Conservation (phyloP, 2,888 invertebrate species). For the Saturnia pavonia region DNA sequence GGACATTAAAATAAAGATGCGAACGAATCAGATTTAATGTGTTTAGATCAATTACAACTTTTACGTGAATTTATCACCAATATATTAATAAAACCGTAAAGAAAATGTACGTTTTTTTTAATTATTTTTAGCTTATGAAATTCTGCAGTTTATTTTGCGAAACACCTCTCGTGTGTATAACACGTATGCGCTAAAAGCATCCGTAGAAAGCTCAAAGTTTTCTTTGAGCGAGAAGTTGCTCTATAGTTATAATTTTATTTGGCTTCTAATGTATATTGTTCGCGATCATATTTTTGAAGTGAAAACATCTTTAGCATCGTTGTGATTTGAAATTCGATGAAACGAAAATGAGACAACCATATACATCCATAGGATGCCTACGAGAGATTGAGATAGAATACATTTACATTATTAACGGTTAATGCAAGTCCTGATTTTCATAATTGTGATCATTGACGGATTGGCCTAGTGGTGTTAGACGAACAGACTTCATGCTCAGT, state of each 20-base stretch:
- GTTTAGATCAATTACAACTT: neutral
- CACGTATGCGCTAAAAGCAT: slow-evolving; percentile 28
- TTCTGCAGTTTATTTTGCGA: neutral
- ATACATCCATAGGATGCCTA: too few relatives aligned
- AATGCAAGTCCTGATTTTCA: too few relatives aligned
- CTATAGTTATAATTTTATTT: slow-evolving; percentile 32
- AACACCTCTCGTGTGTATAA: neutral
- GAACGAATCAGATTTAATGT: neutral
- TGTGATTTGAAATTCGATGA: too few relatives aligned
- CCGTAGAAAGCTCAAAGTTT: slow-evolving; percentile 29
- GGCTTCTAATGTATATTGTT: slow-evolving; percentile 29
- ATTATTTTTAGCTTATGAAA: neutral
- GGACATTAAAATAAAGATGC: too few relatives aligned
- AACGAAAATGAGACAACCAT: too few relatives aligned
- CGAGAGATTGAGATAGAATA: too few relatives aligned
- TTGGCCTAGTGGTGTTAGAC: too few relatives aligned
- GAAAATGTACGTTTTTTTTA: neutral
- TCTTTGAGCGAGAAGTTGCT: slow-evolving; percentile 35
- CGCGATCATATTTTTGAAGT: too few relatives aligned
- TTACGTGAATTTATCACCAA: neutral
- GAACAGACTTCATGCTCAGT: too few relatives aligned
- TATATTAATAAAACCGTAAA: neutral
- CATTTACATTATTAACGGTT: too few relatives aligned
- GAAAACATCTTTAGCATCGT: too few relatives aligned
- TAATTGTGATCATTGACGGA: too few relatives aligned